Evolutionary conservation across 2,113 vertebrate genomes (phyloP).

Genomic region (Struthio camelus): DNA sequence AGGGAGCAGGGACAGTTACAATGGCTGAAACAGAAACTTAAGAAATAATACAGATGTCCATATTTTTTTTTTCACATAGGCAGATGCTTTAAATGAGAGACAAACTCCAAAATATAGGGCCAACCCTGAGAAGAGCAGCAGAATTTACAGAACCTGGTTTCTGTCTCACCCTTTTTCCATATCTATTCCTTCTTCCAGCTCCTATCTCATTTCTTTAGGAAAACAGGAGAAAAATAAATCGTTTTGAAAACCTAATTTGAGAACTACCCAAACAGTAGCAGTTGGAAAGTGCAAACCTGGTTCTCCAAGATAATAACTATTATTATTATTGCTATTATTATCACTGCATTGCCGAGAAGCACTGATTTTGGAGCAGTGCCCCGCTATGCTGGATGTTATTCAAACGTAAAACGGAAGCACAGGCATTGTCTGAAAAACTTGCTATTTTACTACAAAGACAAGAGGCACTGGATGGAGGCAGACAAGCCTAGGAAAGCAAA

Average conservation of each 20-base stretch:
- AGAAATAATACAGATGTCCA: background rate
- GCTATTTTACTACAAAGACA: background rate
- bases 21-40: background rate
- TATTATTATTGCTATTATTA: background rate
- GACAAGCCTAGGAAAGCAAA: background rate
- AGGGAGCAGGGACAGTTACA: background rate
- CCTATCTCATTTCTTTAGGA: background rate
- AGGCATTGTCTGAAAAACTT: background rate
- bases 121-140: background rate
- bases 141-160: background rate
- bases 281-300: background rate
- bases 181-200: fast-evolving
- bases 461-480: background rate
- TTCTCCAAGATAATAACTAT: background rate
- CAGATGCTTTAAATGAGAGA: background rate
- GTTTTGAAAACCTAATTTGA: background rate
- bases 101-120: background rate
- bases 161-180: background rate
- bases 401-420: background rate
- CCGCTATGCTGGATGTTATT: background rate
- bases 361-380: background rate
- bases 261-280: background rate
- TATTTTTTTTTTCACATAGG: background rate
- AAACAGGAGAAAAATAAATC: background rate
- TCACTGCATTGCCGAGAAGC: background rate